Evolutionary conservation across 2,113 vertebrate species (phyloP), one percentile per base, ranked within the genome.

Genomic region (Physeter macrocephalus): DNA sequence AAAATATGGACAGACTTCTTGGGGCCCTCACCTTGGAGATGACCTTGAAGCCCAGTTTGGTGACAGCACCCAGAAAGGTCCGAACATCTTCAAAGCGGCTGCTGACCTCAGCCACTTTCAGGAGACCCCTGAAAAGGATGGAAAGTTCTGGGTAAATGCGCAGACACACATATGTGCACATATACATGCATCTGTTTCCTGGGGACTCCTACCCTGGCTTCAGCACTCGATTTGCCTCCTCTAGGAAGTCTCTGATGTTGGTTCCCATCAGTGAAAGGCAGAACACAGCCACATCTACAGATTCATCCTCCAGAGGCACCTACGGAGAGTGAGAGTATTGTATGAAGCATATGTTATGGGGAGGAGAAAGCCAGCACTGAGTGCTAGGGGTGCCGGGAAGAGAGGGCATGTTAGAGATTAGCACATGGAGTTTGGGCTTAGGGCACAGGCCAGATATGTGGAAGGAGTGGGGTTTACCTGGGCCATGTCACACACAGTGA

Each of bases 241-340:
- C 98, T 7, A 99, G 97, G 94, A 99, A 99, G 94, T 99, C 99
- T 29, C 95, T 92, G 90, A 99, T 98, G 96, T 99, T 99, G 88
- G 99, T 99, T 81, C 99, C 99, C 99, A 99, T 99, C 94, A 99
- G 98, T 0, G 99, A 99, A 43, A 99, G 99, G 96, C 99, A 99
- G 98, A 99, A 99, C 88, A 99, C 99, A 0, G 98, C 99, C 29
- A 99, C 98, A 18, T 99, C 99, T 90, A 99, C 99, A 0, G 99
- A 99, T 59, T 96, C 85, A 3, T 98, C 99, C 0, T 49, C 86
- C 41, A 99, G 98, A 0, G 99, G 99, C 34, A 99, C 99, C 99
- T 99, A 90, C 4, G 34, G 27, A 39, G 20, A 46, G 20, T 12
- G 3, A 34, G 61, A 66, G n/a, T 31, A 10, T 36, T 80, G 18